Percentiles rank a stretch among this genome's conserved stretches.
phyloP scores from a whole-genome alignment of 2,797 vertebrate species.

The Aplochiton taeniatus region DNA sequence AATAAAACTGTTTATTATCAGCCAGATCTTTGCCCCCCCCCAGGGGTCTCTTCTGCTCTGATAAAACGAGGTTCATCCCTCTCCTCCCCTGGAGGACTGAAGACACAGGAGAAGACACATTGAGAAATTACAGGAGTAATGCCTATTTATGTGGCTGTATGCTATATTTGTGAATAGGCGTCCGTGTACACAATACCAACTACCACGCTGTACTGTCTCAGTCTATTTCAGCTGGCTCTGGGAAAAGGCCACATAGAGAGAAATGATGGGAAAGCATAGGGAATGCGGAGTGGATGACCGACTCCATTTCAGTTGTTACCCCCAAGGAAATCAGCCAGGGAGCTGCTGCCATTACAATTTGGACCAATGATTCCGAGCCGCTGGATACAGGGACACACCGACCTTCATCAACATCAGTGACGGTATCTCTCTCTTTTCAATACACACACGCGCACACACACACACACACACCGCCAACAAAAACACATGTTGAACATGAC shows the following conservation, averaged over 20 bases:
- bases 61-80: constrained; percentile 39
- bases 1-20: constrained; percentile 47
- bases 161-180: too few relatives aligned
- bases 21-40: constrained; percentile 34
- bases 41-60: constrained; percentile 16
- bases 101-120: neutral
- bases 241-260: neutral
- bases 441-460: neutral
- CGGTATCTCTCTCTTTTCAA: constrained; percentile 19
- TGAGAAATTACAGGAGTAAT: too few relatives aligned
- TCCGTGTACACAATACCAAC: too few relatives aligned
- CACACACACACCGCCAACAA: constrained; percentile 1
- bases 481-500: too few relatives aligned
- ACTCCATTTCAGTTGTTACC: constrained; percentile 53
- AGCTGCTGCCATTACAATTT: constrained; percentile 52
- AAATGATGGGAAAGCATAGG: constrained; percentile 11
- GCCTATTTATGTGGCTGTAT: too few relatives aligned
- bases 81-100: constrained; percentile 16
- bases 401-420: constrained; percentile 45
- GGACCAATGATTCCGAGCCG: constrained; percentile 50
- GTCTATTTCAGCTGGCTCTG: too few relatives aligned
- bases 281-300: constrained; percentile 34
- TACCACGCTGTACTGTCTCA: too few relatives aligned
- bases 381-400: constrained; percentile 40
- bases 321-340: constrained; percentile 60